Evolutionary conservation across 2,113 vertebrate species (phyloP), one percentile per base, ranked within the genome.

Genomic region (Triplophysa rosa): DNA sequence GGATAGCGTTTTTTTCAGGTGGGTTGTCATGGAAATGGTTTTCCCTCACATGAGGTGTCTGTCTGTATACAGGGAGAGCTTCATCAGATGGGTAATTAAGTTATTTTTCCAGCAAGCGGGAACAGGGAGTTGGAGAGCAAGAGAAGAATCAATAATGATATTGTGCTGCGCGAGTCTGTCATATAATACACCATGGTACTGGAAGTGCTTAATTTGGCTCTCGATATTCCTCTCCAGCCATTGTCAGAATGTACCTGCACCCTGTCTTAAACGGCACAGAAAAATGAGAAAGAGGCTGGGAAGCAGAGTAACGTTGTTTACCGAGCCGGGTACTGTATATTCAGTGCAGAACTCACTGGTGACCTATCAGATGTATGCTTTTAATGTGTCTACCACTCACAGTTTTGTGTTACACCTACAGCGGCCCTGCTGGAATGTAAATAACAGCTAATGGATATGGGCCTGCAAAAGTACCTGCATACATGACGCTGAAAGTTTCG

Each of bases 151-250:
- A 90, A 90, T 92, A 92, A 88, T 88, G 89, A 91, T 91, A 89
- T 90, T 88, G 91, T 82, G 86, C 87, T 90, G 88, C 83, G 80
- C 73, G 87, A 89, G 88, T 90, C 91, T 89, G 85, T 88, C 86
- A 88, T 90, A 85, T 90, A 91, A 91, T 92, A 87, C 89, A 88
- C 87, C 81, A 84, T 87, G 87, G 86, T 90, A 86, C 88, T 92
- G 88, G 89, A 91, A 91, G 89, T 92, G 88, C 91, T 90, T 92
- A 85, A 91, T 93, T 92, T 91, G 88, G 89, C 88, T 88, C 88
- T 86, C 85, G 85, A 89, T 86, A 89, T 90, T 83, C 87, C 83
- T 90, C 84, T 78, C 84, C 90, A 85, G 87, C 87, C 85, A 88
- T 87, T 83, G 87, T 85, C 77, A 78, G 70, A 82, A 84, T 82